Evolutionary conservation across 2,113 vertebrate species (phyloP).

Genomic region (Puma concolor): DNA sequence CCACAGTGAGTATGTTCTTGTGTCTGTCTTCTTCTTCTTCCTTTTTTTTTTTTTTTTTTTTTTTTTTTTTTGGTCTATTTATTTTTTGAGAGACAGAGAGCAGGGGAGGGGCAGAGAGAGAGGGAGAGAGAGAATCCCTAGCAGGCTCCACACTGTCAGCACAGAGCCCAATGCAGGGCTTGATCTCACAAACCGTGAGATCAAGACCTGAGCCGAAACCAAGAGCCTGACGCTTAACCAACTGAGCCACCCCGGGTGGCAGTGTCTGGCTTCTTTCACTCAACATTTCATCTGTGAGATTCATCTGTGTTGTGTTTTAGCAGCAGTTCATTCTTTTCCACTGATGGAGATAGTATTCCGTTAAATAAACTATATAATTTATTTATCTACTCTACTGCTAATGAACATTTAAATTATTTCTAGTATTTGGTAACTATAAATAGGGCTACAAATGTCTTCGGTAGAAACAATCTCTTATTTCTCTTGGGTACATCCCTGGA

Average conservation of each 20-base stretch:
- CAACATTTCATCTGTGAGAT: not conserved
- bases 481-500: not conserved
- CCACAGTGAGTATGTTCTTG: not conserved
- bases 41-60: too few relatives aligned
- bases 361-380: not conserved
- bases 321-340: not conserved
- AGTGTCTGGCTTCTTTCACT: not conserved
- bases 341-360: not conserved
- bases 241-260: too few relatives aligned
- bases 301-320: not conserved
- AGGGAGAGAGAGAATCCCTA: too few relatives aligned
- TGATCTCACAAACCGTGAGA: too few relatives aligned
- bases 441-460: not conserved
- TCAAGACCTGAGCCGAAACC: too few relatives aligned
- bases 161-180: too few relatives aligned
- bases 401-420: not conserved
- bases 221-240: too few relatives aligned
- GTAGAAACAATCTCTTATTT: not conserved
- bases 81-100: too few relatives aligned
- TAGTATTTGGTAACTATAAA: not conserved
- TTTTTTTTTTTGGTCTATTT: too few relatives aligned
- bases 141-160: too few relatives aligned
- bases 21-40: not conserved
- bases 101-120: too few relatives aligned
- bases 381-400: not conserved